Conservation (phyloP, 2,797 vertebrate species). For the Champsocephalus gunnari region DNA sequence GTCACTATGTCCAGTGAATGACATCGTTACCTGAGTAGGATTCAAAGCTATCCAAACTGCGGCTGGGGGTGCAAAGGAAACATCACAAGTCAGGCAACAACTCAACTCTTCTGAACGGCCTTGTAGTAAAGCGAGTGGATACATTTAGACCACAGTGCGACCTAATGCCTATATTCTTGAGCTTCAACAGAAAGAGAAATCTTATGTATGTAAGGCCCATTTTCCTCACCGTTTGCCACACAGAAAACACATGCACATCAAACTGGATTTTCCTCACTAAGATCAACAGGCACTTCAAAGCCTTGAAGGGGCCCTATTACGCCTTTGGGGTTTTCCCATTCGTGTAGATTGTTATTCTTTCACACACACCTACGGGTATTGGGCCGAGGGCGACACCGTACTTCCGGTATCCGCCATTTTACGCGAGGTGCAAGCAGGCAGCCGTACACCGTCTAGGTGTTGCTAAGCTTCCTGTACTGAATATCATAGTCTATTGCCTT, state of each 20-base stretch:
- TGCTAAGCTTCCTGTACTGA: too few species aligned
- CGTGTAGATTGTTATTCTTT: too few species aligned
- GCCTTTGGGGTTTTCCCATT: too few species aligned
- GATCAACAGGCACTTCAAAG: neutral
- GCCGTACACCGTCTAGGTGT: too few species aligned
- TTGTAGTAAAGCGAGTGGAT: neutral
- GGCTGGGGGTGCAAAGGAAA: conserved; percentile 84
- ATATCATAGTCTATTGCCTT: too few species aligned
- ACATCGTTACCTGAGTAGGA: conserved; percentile 86
- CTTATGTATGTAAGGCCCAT: neutral
- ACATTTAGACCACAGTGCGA: neutral
- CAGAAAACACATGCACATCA: neutral
- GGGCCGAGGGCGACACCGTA: too few species aligned
- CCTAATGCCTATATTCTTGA: neutral
- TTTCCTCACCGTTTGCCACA: neutral
- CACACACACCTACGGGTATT: too few species aligned
- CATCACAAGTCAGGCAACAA: conserved; percentile 73
- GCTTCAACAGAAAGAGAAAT: neutral
- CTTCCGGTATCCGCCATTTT: too few species aligned
- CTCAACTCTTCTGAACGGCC: conserved; percentile 22
- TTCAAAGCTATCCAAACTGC: conserved; percentile 90
- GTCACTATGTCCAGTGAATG: conserved; percentile 58
- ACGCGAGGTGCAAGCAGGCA: too few species aligned
- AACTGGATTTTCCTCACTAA: neutral
- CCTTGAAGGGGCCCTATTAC: too few species aligned